phyloP scores from a whole-genome alignment of 2,797 vertebrate genomes.

The Acanthis flammea region DNA sequence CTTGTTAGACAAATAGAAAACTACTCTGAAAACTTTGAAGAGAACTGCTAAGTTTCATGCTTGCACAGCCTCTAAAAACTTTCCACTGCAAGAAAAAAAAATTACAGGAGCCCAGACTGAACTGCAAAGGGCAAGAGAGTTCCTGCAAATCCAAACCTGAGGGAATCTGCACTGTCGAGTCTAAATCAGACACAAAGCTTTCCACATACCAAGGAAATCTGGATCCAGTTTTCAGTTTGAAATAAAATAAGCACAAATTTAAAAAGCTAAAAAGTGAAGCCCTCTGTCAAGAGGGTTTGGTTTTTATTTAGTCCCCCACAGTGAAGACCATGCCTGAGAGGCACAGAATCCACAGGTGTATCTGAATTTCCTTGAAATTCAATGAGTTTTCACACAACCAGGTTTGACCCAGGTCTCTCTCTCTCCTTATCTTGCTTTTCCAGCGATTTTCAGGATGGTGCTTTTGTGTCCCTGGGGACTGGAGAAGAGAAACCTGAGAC shows the following conservation, averaged over 20 bases:
- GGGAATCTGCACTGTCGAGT: background rate
- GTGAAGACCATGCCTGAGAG: background rate
- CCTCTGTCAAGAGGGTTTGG: background rate
- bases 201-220: background rate
- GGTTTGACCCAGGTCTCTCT: background rate
- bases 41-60: background rate
- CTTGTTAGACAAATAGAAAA: conserved; percentile 16
- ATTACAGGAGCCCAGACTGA: background rate
- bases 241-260: background rate
- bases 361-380: background rate
- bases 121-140: background rate
- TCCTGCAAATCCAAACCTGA: background rate
- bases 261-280: background rate
- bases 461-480: background rate
- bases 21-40: background rate
- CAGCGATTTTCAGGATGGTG: background rate
- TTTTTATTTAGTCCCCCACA: background rate
- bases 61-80: background rate
- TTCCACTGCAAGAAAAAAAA: background rate
- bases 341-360: background rate
- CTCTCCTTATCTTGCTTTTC: background rate
- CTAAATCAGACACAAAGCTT: background rate
- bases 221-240: background rate
- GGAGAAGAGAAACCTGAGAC: background rate
- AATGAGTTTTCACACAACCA: background rate